phyloP scores from a whole-genome alignment of 2,888 invertebrate species.

The Lepidonotus clava region DNA sequence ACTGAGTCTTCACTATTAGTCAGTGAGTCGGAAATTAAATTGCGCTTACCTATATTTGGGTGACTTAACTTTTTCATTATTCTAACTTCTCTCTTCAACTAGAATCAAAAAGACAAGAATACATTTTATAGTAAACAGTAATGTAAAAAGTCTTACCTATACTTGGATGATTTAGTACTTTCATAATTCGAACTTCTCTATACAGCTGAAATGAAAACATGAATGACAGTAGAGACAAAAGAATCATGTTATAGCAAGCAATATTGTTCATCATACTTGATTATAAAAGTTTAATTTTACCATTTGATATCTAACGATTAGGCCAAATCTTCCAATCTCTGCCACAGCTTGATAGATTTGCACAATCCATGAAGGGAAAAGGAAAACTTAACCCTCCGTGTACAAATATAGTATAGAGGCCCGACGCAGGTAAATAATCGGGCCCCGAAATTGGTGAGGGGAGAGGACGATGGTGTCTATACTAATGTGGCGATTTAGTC shows the following conservation, averaged over 20 bases:
- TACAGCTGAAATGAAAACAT: slow-evolving; percentile 53
- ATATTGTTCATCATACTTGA: not conserved
- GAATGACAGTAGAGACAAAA: not conserved
- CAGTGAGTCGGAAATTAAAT: slow-evolving; percentile 42
- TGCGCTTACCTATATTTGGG: slow-evolving; percentile 65
- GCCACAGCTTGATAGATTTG: no score
- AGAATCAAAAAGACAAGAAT: slow-evolving; percentile 47
- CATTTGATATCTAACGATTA: no score
- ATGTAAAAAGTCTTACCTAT: slow-evolving; percentile 62
- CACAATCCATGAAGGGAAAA: no score
- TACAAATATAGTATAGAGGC: no score
- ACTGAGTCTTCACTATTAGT: slow-evolving; percentile 15
- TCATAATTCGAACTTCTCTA: slow-evolving; percentile 65
- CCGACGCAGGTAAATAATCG: no score
- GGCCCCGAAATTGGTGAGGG: no score
- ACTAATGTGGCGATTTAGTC: no score
- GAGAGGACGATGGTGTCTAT: no score
- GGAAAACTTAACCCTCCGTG: no score
- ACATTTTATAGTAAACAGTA: slow-evolving; percentile 21
- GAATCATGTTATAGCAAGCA: not conserved
- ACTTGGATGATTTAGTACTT: slow-evolving; percentile 66
- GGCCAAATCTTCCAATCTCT: no score
- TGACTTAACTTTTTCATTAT: slow-evolving; percentile 66
- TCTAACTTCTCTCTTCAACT: slow-evolving; percentile 58
- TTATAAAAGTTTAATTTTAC: no score